Conservation (phyloP, 2,113 vertebrate genomes). For the Corythornis madagascariensis region DNA sequence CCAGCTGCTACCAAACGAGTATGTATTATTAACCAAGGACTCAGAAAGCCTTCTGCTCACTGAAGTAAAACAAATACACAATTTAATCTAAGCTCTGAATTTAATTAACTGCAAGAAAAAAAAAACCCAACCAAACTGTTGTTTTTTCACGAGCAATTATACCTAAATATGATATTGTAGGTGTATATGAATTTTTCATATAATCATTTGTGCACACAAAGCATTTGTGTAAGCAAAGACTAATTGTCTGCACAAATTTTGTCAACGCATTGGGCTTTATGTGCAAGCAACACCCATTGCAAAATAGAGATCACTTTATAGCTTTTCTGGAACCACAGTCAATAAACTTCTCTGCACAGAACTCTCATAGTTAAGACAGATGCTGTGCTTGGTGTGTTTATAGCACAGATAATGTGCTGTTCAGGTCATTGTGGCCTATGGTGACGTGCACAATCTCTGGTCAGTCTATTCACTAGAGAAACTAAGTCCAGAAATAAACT, state of each 20-base stretch:
- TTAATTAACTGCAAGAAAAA: conserved; percentile 47
- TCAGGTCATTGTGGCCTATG: not conserved
- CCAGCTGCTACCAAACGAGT: conserved; percentile 26
- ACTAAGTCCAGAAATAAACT: not conserved
- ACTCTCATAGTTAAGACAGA: not conserved
- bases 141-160: conserved; percentile 33
- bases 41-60: conserved; percentile 9
- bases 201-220: conserved; percentile 41
- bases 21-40: conserved; percentile 54
- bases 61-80: conserved; percentile 51
- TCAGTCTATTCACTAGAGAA: not conserved
- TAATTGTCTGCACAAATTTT: conserved; percentile 27
- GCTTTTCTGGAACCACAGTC: not conserved
- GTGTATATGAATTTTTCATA: conserved; percentile 40
- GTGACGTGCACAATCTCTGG: not conserved
- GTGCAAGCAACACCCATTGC: not conserved
- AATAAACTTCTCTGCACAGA: not conserved
- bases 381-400: not conserved
- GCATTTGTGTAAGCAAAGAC: conserved; percentile 25
- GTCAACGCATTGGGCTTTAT: not conserved
- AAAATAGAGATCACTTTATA: not conserved
- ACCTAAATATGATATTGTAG: conserved; percentile 34
- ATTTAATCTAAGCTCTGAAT: conserved; percentile 32
- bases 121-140: not conserved
- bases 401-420: not conserved